Evolutionary conservation across 2,888 invertebrate genomes (phyloP), one percentile per base, ranked within the genome.

Genomic region (Dexiosoma caninum): DNA sequence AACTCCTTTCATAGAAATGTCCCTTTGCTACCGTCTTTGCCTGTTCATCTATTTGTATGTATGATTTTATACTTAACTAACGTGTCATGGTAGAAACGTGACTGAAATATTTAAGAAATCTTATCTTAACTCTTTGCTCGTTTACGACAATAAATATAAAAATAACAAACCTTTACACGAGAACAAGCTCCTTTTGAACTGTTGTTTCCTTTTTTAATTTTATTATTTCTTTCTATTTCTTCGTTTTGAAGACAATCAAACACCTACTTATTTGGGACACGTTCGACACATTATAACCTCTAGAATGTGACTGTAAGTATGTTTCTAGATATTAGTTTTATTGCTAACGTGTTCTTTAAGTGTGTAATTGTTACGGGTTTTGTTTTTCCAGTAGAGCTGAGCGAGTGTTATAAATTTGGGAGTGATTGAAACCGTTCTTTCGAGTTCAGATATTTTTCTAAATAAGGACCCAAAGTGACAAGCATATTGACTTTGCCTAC

Each of bases 101-200:
- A 81, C 81, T 53, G 16, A 74, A 72, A 74, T 74, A 16, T 23
- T 21, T 51, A 78, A 57, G 27, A 71, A 64, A 78, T 64, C 70
- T 71, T 78, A 80, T 76, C 70, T 66, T 67, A 80, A 80, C 80
- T 80, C 75, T 75, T 75, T 70, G 70, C 51, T 80, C 75, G 70
- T 49, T 72, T 70, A 30, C 64, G 57, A 40, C 60, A 72, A 67
- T 60, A 74, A 72, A 60, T 74, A 64, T 57, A 49, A 74, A 49
- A 67, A 71, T 46, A 60, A 35, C 44, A 69, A 59, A 46, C 55
- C 51, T 66, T 30, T 44, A 51, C 37, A 42, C 21, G 71, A 10
- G 35, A 67, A 67, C 51, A 35, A 42, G n/a, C 16, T 59, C 51
- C 67, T 51, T 46, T 19, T 66, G n/a, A 55, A 53, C 16, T 44